Conservation (phyloP, 2,797 vertebrate genomes). For the Periophthalmus magnuspinnatus region DNA sequence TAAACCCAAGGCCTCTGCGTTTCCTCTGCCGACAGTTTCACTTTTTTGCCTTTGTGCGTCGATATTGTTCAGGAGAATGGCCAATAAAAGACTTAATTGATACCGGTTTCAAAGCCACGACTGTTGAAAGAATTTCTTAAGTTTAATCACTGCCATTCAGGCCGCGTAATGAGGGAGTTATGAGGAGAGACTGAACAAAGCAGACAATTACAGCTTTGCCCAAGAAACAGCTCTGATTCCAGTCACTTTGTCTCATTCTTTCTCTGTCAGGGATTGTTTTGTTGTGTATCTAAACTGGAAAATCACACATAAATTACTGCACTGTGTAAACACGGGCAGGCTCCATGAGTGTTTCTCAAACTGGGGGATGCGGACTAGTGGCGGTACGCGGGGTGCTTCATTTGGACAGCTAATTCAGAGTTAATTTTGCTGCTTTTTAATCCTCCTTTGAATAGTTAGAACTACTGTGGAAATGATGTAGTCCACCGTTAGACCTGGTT, state of each 20-base stretch:
- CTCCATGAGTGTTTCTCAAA: background rate
- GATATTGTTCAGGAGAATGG: constrained; percentile 68
- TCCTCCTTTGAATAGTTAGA: too few relatives aligned
- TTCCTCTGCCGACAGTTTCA: constrained; percentile 30
- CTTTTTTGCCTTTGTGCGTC: constrained; percentile 47
- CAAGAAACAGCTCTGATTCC: constrained; percentile 52
- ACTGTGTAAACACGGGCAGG: background rate
- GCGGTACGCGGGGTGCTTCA: too few relatives aligned
- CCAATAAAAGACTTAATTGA: constrained; percentile 73
- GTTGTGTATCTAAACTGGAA: background rate
- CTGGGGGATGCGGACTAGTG: too few relatives aligned
- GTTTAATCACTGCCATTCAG: constrained; percentile 73
- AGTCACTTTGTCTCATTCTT: constrained; percentile 18
- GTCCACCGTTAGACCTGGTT: too few relatives aligned
- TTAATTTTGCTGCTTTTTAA: too few relatives aligned
- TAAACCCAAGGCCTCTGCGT: constrained; percentile 39
- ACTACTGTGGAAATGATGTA: too few relatives aligned
- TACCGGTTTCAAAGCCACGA: constrained; percentile 74
- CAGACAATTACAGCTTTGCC: constrained; percentile 60
- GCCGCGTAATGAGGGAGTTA: constrained; percentile 72
- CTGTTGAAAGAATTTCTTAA: constrained; percentile 70
- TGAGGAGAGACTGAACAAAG: constrained; percentile 70
- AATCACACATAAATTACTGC: background rate
- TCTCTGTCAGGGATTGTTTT: constrained; percentile 45
- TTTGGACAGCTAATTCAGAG: too few relatives aligned